Percentiles rank a stretch among this genome's conserved stretches.
Evolutionary conservation across 2,888 invertebrate species (phyloP).

Genomic region (Plagodis pulveraria): DNA sequence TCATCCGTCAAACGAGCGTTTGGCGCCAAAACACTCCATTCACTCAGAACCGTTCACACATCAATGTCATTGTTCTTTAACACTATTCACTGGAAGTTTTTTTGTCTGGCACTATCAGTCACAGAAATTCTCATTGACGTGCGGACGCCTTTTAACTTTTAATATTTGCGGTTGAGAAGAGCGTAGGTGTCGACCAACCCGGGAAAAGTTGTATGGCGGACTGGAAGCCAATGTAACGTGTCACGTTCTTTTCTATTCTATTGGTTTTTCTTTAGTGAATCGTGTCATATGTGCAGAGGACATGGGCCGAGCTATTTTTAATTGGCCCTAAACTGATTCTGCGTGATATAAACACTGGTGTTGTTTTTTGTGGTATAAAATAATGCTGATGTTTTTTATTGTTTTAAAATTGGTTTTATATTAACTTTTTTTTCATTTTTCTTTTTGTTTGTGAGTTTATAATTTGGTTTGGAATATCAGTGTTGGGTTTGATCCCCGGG

Average conservation of each 20-base stretch:
- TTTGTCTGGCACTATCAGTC: constrained; percentile 14
- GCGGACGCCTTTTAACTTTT: constrained; percentile 32
- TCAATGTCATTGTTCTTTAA: constrained; percentile 59
- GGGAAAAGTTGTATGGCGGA: constrained; percentile 74
- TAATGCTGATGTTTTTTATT: neutral
- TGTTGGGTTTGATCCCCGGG: too few relatives aligned
- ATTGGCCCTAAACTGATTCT: constrained; percentile 53
- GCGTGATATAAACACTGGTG: constrained; percentile 29
- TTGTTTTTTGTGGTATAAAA: constrained; percentile 17
- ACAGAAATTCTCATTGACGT: constrained; percentile 23
- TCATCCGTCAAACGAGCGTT: constrained; percentile 75
- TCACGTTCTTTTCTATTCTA: constrained; percentile 72
- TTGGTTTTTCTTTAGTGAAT: constrained; percentile 66
- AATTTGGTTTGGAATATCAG: too few relatives aligned
- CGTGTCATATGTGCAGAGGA: constrained; percentile 68
- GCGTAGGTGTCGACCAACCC: constrained; percentile 73
- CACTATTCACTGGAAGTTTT: constrained; percentile 30
- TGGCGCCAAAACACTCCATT: constrained; percentile 70
- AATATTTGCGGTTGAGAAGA: constrained; percentile 47
- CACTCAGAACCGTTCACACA: constrained; percentile 61
- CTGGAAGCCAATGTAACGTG: constrained; percentile 64
- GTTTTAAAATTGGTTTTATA: neutral
- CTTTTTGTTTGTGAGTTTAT: too few relatives aligned
- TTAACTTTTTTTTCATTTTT: too few relatives aligned
- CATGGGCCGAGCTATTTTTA: constrained; percentile 71